phyloP scores from a whole-genome alignment of 2,113 vertebrate species.

The Gymnorhina tibicen region DNA sequence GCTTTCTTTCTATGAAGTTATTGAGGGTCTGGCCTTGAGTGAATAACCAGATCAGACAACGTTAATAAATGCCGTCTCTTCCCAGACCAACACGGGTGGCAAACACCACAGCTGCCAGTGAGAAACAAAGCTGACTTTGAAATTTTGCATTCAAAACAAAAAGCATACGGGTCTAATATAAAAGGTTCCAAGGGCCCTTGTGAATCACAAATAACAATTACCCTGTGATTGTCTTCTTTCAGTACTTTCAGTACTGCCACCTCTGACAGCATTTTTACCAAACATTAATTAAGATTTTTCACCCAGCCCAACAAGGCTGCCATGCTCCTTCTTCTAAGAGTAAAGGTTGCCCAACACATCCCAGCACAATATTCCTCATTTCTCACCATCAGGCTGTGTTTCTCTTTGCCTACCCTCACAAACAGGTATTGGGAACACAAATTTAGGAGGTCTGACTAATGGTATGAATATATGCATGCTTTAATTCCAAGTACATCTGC shows the following conservation, averaged over 20 bases:
- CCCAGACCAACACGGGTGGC: background rate
- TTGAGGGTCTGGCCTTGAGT: background rate
- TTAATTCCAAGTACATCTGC: background rate
- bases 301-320: background rate
- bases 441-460: background rate
- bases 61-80: background rate
- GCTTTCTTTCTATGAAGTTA: background rate
- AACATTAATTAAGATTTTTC: background rate
- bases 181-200: background rate
- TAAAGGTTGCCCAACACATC: background rate
- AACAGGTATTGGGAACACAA: background rate
- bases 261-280: background rate
- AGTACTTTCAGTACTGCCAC: background rate
- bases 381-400: background rate
- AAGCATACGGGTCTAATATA: background rate
- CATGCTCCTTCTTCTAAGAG: background rate
- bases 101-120: background rate
- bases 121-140: conserved; percentile 19
- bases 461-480: background rate
- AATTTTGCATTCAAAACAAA: background rate
- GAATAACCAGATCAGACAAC: background rate
- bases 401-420: background rate
- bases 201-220: background rate
- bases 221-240: background rate
- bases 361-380: background rate